Evolutionary conservation across 2,888 invertebrate genomes (phyloP), one percentile per base, ranked within the genome.

Genomic region (Ypsolopha sequella): DNA sequence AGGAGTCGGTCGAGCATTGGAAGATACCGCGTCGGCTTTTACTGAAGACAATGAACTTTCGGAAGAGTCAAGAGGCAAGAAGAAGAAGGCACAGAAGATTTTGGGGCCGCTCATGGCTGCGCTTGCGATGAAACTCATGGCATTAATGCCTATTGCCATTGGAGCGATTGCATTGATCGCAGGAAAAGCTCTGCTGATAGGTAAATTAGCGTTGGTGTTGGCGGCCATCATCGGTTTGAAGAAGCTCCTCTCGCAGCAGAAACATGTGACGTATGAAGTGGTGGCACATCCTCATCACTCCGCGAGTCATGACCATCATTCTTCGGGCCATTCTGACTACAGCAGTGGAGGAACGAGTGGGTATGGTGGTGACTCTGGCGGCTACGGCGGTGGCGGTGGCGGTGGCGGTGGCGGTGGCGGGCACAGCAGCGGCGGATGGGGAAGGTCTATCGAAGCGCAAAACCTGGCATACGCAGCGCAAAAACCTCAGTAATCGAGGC

Each of bases 231-330:
- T 95, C 64, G 95, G 95, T 3, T 78, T 95, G 73, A 95, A 95
- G 88, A 95, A 95, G 73, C 82, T 95, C 50, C 77, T 95, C 58
- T 91, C 92, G 1, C 91, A 92, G 67, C 92, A 93, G 78, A 95
- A 95, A 70, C 94, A 94, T 68, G 95, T 95, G 57, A 95, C 95
- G 6, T 95, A 95, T 69, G 95, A 95, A 71, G 95, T 95, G 38
- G 94, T 95, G 0, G 91, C 94, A 0, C 95, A 95, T 73, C 94
- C 95, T 51, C 94, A 94, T 65, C 94, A 94, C 73, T 88, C 91
- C 55, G 87, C 93, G 58, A 91, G 92, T 63, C 93, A 93, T 36
- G 82, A 81, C 52, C 88, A 88, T 60, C 74, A 84, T 57, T 78
- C 50, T 13, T 34, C 80, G 45, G 76, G 78, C 53, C 47, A 50